Percentiles rank a stretch among this genome's conserved stretches.
These are phyloP conservation scores for Epinephelus awoara DNA, from an alignment of 2,797 vertebrate species.

Conservation along the genomic window DNA sequence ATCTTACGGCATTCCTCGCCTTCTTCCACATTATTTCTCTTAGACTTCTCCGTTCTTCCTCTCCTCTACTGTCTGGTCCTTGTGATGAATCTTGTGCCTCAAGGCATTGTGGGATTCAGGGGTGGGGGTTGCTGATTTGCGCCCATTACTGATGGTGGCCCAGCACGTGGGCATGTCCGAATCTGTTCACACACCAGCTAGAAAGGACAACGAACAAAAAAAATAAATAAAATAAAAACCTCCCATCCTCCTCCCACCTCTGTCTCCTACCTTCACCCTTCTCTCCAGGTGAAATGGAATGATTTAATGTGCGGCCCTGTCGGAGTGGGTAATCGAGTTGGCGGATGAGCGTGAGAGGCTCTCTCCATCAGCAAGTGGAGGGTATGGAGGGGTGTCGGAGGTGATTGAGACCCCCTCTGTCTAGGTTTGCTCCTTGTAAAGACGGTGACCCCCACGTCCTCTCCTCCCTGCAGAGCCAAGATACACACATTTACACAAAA, in stretches of 20 bases:
- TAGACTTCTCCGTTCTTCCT: conserved; percentile 34
- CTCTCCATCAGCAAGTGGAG: conserved; percentile 61
- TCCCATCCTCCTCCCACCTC: conserved; percentile 20
- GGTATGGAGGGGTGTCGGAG: conserved; percentile 56
- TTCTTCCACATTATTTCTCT: conserved; percentile 44
- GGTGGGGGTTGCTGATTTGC: conserved; percentile 39
- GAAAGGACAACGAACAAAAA: conserved; percentile 18
- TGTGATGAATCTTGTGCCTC: conserved; percentile 74
- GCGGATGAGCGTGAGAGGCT: conserved; percentile 67
- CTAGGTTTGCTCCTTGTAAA: conserved; percentile 55
- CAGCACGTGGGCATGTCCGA: conserved; percentile 55
- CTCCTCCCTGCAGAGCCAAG: conserved; percentile 56
- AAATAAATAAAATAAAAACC: neutral
- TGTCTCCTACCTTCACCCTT: conserved; percentile 58
- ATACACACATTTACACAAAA: conserved; percentile 62
- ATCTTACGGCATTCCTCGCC: conserved; percentile 49
- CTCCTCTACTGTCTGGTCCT: conserved; percentile 63
- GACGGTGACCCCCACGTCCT: conserved; percentile 67
- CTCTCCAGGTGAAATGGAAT: conserved; percentile 81
- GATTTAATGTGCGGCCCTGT: conserved; percentile 81
- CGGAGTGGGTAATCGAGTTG: conserved; percentile 79
- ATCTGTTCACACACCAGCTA: conserved; percentile 52
- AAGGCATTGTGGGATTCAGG: conserved; percentile 63
- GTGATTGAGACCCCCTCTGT: conserved; percentile 78
- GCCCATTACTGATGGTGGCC: conserved; percentile 64